A percentile compares a stretch with the other conserved stretches of the same genome.
phyloP scores from a whole-genome alignment of 2,113 vertebrate species.

The Oreocharis arfaki region DNA sequence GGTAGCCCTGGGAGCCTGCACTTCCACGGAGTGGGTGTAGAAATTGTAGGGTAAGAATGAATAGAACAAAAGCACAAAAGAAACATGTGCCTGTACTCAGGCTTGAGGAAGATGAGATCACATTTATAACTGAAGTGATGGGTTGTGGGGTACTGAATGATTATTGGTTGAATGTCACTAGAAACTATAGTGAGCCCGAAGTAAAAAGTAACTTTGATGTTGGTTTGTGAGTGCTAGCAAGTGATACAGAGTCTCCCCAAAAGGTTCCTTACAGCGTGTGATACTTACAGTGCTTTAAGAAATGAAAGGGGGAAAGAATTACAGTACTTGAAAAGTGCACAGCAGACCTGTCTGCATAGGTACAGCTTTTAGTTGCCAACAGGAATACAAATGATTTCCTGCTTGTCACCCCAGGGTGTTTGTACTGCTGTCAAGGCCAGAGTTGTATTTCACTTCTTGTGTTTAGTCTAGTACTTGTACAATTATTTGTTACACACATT shows the following conservation, averaged over 20 bases:
- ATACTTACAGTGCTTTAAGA: neutral
- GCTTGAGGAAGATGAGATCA: neutral
- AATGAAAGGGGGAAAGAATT: neutral
- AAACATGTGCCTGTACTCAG: neutral
- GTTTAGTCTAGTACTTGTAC: neutral
- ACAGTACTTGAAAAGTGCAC: neutral
- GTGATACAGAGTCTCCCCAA: neutral
- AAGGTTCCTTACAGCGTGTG: fast-evolving
- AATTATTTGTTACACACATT: fast-evolving
- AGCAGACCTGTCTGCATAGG: neutral
- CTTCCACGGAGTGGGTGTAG: neutral
- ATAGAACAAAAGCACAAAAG: neutral
- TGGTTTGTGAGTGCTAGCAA: neutral
- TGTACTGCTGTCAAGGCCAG: neutral
- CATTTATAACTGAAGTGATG: neutral
- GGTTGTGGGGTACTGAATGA: neutral
- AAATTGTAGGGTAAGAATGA: neutral
- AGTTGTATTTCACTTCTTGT: neutral
- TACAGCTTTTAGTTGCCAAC: neutral
- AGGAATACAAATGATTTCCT: fast-evolving
- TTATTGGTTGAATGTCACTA: neutral
- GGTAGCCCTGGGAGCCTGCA: neutral
- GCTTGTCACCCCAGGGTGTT: neutral
- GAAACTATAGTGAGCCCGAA: neutral
- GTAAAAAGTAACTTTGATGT: fast-evolving